These are phyloP conservation scores for Channa maculata DNA, from an alignment of 2,113 vertebrate species.

Conservation along the genomic window DNA sequence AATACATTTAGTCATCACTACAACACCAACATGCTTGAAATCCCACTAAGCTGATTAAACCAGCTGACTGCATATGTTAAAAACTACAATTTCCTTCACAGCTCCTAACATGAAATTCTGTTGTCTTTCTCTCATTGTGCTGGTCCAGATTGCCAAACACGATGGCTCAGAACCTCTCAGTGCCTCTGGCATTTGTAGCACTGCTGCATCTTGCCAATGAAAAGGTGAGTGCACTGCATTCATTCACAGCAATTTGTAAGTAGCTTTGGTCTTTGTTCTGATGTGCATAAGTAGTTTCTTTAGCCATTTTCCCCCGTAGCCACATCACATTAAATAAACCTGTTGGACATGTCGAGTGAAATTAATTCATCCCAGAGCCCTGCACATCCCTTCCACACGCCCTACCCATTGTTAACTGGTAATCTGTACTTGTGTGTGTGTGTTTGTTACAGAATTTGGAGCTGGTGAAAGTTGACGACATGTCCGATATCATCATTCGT, in stretches of 20 bases:
- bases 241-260: no score
- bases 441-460: conserved; percentile 80
- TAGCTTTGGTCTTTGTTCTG: neutral
- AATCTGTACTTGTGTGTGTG: neutral
- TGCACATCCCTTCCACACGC: no score
- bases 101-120: no score
- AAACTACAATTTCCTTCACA: neutral
- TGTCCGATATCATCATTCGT: conserved; percentile 86
- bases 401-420: no score
- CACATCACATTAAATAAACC: no score
- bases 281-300: no score
- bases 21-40: no score
- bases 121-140: conserved; percentile 6
- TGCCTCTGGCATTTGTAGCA: conserved; percentile 91
- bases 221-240: conserved; percentile 84
- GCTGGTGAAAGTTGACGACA: conserved; percentile 83
- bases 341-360: no score
- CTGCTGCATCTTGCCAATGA: conserved; percentile 95
- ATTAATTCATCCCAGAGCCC: no score
- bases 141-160: conserved; percentile 84
- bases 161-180: conserved; percentile 92
- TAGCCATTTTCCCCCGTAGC: no score
- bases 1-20: no score
- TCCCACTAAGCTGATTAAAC: no score
- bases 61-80: neutral